Conservation (phyloP, 2,113 vertebrate genomes). For the Neomonachus schauinslandi region DNA sequence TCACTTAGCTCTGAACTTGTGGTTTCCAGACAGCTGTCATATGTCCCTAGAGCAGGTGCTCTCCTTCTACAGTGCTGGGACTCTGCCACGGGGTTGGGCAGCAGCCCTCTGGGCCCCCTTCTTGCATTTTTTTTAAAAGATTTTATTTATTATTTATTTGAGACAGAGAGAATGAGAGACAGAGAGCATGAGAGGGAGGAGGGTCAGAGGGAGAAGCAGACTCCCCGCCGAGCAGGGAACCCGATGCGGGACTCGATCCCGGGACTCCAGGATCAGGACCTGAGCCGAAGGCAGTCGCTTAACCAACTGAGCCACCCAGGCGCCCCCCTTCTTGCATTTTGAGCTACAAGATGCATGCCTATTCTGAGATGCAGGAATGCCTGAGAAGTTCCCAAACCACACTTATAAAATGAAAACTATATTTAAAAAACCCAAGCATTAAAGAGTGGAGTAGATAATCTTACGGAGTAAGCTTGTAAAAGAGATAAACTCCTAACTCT, state of each 20-base stretch:
- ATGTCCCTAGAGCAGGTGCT: background rate
- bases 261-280: no score
- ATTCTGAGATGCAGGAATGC: background rate
- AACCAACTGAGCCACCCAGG: no score
- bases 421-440: background rate
- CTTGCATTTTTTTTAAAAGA: background rate
- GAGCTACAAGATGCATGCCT: fast-evolving
- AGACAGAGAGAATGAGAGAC: no score
- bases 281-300: no score
- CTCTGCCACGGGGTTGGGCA: background rate
- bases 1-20: background rate
- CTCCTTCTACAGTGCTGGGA: background rate
- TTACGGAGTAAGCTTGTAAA: background rate
- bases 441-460: background rate
- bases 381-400: background rate
- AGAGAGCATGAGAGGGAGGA: no score
- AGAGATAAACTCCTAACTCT: background rate
- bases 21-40: background rate
- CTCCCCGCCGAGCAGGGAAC: no score
- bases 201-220: no score
- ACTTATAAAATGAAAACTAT: background rate
- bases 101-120: background rate
- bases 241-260: no score
- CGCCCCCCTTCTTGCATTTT: background rate
- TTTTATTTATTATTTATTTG: no score